Conservation (phyloP, 2,113 vertebrate genomes). For the Colinus virginianus region DNA sequence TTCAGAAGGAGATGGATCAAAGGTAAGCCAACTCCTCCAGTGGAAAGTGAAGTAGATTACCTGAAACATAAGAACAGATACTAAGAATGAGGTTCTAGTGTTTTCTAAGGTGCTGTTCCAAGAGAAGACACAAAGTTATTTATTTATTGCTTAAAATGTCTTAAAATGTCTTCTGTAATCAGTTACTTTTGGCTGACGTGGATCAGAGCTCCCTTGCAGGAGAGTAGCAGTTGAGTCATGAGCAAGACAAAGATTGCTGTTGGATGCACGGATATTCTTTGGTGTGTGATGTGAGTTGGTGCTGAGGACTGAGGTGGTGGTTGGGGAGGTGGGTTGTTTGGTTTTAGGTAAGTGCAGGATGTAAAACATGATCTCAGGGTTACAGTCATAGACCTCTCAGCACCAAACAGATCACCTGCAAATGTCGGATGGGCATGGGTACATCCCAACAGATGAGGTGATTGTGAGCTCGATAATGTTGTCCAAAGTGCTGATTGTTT, state of each 20-base stretch:
- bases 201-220: neutral
- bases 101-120: neutral
- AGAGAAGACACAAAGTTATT: neutral
- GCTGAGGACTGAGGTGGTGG: neutral
- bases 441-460: neutral
- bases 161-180: neutral
- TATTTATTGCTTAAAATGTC: neutral
- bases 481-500: neutral
- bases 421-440: neutral
- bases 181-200: neutral
- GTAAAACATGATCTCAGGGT: neutral
- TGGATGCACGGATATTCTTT: neutral
- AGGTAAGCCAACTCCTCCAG: slow-evolving; percentile 74
- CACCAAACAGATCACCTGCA: neutral
- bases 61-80: neutral
- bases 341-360: neutral
- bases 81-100: neutral
- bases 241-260: neutral
- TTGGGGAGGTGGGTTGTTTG: neutral
- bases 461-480: fast-evolving
- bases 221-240: neutral
- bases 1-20: slow-evolving; percentile 96
- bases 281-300: neutral
- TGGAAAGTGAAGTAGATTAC: neutral
- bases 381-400: neutral